These are phyloP conservation scores for Syngnathoides biaculeatus DNA, from an alignment of 2,113 vertebrate genomes.

Conservation along the genomic window DNA sequence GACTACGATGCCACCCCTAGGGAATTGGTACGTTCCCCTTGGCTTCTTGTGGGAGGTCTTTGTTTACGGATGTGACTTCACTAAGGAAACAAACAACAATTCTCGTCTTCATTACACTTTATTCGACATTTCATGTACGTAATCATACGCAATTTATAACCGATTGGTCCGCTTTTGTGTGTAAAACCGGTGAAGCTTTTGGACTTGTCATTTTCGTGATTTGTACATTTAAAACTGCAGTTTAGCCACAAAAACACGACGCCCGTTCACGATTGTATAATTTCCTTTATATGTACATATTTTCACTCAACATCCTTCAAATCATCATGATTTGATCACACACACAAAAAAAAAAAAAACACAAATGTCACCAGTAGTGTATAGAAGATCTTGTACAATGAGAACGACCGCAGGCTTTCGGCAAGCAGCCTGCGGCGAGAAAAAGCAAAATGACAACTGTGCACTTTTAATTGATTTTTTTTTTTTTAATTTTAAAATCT, in stretches of 20 bases:
- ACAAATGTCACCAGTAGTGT: conserved; percentile 66
- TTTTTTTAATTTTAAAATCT: no score
- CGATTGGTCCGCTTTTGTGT: no score
- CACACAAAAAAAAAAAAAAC: no score
- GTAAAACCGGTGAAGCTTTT: background rate
- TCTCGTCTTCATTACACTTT: background rate
- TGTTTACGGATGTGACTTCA: conserved; percentile 69
- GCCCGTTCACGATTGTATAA: conserved; percentile 42
- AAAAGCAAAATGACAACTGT: conserved; percentile 19
- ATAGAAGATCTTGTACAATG: conserved; percentile 70
- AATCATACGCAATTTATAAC: background rate
- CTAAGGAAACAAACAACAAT: background rate
- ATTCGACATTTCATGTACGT: background rate
- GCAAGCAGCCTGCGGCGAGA: conserved; percentile 15
- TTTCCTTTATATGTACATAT: conserved; percentile 70
- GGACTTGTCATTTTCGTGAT: background rate
- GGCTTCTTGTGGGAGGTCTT: conserved; percentile 38
- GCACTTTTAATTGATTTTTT: conserved; percentile 12
- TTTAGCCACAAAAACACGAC: background rate
- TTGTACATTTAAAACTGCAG: background rate
- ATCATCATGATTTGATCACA: conserved; percentile 74
- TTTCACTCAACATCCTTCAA: conserved; percentile 58
- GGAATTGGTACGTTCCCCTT: conserved; percentile 41
- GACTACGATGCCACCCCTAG: fast-evolving
- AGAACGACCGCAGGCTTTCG: conserved; percentile 71